A percentile compares a stretch with the other conserved stretches of the same genome.
Conservation (phyloP, 2,113 vertebrate species). For the Ctenomys sociabilis region DNA sequence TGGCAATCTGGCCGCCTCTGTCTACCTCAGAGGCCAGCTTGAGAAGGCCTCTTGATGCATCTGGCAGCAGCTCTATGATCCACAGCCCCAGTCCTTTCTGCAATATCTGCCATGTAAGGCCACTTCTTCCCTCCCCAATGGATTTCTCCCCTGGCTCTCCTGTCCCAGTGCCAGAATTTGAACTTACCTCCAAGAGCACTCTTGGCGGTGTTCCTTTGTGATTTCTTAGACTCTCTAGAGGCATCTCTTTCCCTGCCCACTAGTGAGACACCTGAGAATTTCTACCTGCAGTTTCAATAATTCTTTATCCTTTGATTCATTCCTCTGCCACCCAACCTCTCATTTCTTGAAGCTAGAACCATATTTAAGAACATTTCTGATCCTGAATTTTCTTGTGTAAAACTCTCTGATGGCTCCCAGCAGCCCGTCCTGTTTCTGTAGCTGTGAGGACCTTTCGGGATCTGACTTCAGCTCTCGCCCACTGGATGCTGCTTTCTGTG, state of each 20-base stretch:
- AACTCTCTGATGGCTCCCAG: rapidly evolving
- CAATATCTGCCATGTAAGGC: background rate
- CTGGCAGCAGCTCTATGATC: background rate
- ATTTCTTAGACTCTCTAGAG: too few species aligned
- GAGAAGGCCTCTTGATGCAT: background rate
- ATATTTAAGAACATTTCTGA: background rate
- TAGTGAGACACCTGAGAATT: rapidly evolving
- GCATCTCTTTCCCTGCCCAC: background rate
- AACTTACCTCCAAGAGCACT: too few species aligned
- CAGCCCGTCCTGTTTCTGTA: background rate
- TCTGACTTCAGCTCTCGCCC: background rate
- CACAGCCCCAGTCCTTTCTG: background rate
- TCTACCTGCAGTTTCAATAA: background rate
- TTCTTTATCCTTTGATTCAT: background rate
- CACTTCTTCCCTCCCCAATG: background rate
- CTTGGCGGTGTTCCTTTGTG: background rate
- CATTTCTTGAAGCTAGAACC: background rate
- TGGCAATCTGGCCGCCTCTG: background rate
- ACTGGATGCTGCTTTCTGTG: background rate
- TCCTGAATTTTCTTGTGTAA: background rate
- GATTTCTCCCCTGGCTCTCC: background rate
- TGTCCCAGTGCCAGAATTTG: too few species aligned
- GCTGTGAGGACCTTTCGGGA: background rate
- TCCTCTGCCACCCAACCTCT: background rate
- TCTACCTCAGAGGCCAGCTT: background rate